Base-by-base conservation (phyloP, 2,113 vertebrate genomes). In the Myotis davidii region DNA sequence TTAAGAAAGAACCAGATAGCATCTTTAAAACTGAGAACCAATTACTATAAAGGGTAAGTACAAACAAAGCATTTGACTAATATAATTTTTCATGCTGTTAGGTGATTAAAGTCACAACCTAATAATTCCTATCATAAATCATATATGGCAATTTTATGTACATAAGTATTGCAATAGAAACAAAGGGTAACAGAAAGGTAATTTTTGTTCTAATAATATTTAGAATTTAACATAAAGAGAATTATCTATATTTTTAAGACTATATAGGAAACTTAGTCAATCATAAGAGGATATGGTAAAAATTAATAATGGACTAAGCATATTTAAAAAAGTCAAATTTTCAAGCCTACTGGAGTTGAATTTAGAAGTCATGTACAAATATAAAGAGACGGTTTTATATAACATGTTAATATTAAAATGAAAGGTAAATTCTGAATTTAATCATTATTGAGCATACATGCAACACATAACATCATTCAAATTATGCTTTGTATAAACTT, bases 11-110 rank as follows among this genome's bases (percentile, higher is more conserved):
- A 69, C 37, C 59, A 45, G 61, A 76, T n/a, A 85, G 67, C 45
- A 39, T 88, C 93, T 91, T 85, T n/a, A 86, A 88, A 85, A 78
- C 23, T 12, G 70, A 94, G 88, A 94, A 70, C 73, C 27, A 73
- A 17, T 39, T 52, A 37, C 42, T 76, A 37, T 52, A 84, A 78
- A 56, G 70, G 54, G 50, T 56, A 92, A 89, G 34, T 10, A 59
- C 45, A 87, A 82, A 82, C 20, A n/a, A 23, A 64, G 10, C 7
- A 13, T 23, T 86, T 70, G 50, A 45, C 39, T 45, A n/a, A 23
- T 12, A 20, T 18, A 14, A 5, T 87, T 79, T 84, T 56, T 85
- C 56, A 11, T 65, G 88, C 69, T 27, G 11, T 77, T 50, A 39
- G 34, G 13, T 42, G 39, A 65, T 50, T 77, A 69, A 65, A 70